Conservation (phyloP, 2,113 vertebrate genomes). For the Pomatostomus ruficeps region DNA sequence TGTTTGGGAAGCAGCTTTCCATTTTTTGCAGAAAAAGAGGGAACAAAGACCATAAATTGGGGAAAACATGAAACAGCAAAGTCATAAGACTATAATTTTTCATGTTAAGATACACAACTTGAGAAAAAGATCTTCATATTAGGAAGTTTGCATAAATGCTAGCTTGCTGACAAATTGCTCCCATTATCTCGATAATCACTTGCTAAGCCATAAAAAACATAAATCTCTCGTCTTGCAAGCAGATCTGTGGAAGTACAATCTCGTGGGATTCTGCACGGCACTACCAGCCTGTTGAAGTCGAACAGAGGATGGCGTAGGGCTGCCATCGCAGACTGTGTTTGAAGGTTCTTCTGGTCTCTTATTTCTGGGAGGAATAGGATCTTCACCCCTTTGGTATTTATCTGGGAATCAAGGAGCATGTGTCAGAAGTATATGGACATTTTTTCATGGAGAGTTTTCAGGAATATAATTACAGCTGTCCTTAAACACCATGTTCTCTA, state of each 20-base stretch:
- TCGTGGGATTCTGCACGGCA: not conserved
- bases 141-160: not conserved
- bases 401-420: not conserved
- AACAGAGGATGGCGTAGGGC: not conserved
- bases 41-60: not conserved
- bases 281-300: rapidly evolving
- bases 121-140: not conserved
- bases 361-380: not conserved
- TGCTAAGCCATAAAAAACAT: not conserved
- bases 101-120: not conserved
- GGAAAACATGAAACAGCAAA: not conserved
- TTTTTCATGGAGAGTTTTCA: not conserved
- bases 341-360: not conserved
- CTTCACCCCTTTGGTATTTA: not conserved
- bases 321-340: not conserved
- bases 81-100: not conserved
- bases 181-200: not conserved
- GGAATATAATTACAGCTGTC: not conserved
- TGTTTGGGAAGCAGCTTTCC: not conserved
- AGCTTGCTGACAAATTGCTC: not conserved
- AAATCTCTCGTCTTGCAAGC: not conserved
- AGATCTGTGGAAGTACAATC: not conserved
- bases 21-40: not conserved
- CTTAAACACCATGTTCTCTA: not conserved
- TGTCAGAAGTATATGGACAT: not conserved